Evolutionary conservation across 2,113 vertebrate species (phyloP).

Genomic region (Dinomys branickii): DNA sequence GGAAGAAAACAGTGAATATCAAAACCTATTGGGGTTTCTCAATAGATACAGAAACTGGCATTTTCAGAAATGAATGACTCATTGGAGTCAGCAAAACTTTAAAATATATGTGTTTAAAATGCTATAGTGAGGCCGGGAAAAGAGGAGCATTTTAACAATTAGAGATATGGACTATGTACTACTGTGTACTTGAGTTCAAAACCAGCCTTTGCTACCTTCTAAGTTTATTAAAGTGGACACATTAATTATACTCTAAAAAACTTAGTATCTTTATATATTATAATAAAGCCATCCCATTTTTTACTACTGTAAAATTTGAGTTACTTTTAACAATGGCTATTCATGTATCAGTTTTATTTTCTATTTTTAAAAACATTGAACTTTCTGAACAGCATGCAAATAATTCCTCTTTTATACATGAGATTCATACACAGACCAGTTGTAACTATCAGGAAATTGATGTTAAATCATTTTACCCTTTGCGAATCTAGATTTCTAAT

Average conservation of each 20-base stretch:
- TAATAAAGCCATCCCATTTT: background rate
- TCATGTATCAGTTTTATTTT: background rate
- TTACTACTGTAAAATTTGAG: background rate
- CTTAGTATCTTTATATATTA: background rate
- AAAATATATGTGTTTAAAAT: background rate
- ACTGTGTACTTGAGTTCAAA: background rate
- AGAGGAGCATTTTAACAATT: background rate
- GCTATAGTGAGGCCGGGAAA: background rate
- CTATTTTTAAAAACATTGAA: slow-evolving; percentile 26
- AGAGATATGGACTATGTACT: background rate
- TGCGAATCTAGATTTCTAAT: background rate
- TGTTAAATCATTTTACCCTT: background rate
- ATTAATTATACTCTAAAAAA: background rate
- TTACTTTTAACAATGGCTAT: background rate
- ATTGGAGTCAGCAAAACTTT: background rate
- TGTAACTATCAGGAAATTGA: slow-evolving; percentile 6
- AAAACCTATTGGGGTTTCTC: background rate
- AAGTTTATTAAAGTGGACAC: background rate
- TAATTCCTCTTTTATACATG: background rate
- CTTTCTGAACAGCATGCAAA: background rate
- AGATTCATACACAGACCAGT: background rate
- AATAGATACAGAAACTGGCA: background rate
- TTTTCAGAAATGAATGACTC: background rate
- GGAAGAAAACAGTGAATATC: accelerated
- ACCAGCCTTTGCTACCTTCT: background rate